phyloP scores from a whole-genome alignment of 1,140 invertebrate species.

The Drosophila athabasca region DNA sequence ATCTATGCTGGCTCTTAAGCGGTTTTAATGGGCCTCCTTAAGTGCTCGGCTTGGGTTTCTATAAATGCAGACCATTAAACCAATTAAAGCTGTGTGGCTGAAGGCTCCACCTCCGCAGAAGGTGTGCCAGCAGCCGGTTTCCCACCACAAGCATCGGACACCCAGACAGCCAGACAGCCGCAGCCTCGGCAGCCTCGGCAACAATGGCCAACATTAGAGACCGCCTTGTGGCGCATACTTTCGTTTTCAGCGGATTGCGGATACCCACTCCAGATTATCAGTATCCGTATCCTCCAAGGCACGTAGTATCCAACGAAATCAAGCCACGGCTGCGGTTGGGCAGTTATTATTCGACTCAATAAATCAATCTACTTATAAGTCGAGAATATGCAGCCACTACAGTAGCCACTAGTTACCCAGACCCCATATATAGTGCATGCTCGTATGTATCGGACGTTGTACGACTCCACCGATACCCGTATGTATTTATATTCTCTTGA shows the following conservation, averaged over 20 bases:
- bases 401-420: constrained; percentile 22
- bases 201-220: constrained; percentile 33
- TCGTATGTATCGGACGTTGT: neutral
- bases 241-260: constrained; percentile 60
- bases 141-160: constrained; percentile 21
- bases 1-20: constrained; percentile 44
- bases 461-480: neutral
- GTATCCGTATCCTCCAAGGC: constrained; percentile 44
- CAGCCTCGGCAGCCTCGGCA: constrained; percentile 2
- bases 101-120: constrained; percentile 74
- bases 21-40: constrained; percentile 52
- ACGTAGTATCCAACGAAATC: constrained; percentile 15
- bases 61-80: constrained; percentile 66
- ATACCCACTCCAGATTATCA: constrained; percentile 11
- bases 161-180: neutral
- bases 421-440: constrained; percentile 16
- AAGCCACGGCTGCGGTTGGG: constrained; percentile 30
- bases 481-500: constrained; percentile 60
- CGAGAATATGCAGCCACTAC: constrained; percentile 11
- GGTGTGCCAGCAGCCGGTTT: constrained; percentile 67
- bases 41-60: constrained; percentile 49
- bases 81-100: constrained; percentile 67
- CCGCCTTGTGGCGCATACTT: constrained; percentile 52
- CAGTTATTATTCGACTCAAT: constrained; percentile 43
- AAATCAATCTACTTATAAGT: constrained; percentile 33